Evolutionary conservation across 2,888 invertebrate species (phyloP).

Genomic region (Pseudococcus viburni): DNA sequence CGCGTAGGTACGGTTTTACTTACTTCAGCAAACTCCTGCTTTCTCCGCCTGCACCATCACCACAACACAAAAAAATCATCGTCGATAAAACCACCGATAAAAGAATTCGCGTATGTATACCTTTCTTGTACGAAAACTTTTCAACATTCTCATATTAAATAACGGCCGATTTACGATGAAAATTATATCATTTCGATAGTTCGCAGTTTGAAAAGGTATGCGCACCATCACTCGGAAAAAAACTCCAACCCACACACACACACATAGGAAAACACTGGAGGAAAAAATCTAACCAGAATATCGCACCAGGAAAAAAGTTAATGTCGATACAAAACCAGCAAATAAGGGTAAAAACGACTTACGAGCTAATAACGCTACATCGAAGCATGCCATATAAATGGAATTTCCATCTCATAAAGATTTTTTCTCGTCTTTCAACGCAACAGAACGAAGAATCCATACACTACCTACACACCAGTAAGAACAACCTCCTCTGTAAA

Average conservation of each 20-base stretch:
- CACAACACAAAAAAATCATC: not conserved
- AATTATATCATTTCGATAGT: not conserved
- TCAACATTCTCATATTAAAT: not conserved
- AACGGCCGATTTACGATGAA: constrained; percentile 8
- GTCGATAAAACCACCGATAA: not conserved
- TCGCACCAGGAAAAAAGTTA: not conserved
- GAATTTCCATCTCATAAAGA: constrained; percentile 16
- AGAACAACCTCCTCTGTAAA: not conserved
- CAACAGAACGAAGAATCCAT: not conserved
- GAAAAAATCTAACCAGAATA: not conserved
- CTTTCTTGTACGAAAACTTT: not conserved
- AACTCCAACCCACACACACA: not conserved
- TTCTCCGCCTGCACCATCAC: no score
- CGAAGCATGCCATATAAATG: not conserved
- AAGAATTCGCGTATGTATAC: not conserved
- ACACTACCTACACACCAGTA: not conserved
- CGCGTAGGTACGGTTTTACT: no score
- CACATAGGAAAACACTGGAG: not conserved
- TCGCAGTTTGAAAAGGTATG: not conserved
- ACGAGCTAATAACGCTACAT: constrained; percentile 1
- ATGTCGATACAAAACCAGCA: constrained; percentile 2
- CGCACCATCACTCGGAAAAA: not conserved
- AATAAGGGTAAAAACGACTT: constrained; percentile 25
- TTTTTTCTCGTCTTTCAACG: not conserved
- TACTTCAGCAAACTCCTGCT: no score